Conservation (phyloP, 2,113 vertebrate species). For the Ophiodon elongatus region DNA sequence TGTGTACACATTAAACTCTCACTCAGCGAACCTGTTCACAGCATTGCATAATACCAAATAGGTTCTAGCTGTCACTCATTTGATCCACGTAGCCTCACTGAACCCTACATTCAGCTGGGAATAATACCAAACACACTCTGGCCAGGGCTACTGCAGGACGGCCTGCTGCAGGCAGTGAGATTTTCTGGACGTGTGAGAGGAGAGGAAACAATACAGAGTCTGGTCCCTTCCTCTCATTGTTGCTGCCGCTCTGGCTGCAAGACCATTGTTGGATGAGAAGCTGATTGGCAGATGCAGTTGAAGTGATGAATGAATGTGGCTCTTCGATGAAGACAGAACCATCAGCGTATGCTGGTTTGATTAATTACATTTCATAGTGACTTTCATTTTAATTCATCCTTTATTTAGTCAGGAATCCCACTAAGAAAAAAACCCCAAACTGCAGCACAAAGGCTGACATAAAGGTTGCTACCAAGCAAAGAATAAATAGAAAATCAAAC, state of each 20-base stretch:
- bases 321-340: constrained; percentile 34
- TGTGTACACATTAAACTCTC: constrained; percentile 38
- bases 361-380: background rate
- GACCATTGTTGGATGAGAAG: constrained; percentile 64
- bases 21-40: constrained; percentile 45
- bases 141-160: constrained; percentile 44
- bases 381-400: constrained; percentile 1
- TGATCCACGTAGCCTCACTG: constrained; percentile 58
- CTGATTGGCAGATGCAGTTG: constrained; percentile 44
- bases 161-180: constrained; percentile 22
- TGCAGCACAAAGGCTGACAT: background rate
- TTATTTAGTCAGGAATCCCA: background rate
- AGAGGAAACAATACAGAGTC: constrained; percentile 72
- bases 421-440: background rate
- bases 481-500: too few species aligned
- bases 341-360: constrained; percentile 1
- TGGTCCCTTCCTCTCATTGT: constrained; percentile 78
- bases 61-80: constrained; percentile 54
- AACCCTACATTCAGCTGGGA: constrained; percentile 66
- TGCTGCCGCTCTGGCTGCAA: constrained; percentile 36
- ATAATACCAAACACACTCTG: constrained; percentile 64
- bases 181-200: constrained; percentile 68
- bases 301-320: constrained; percentile 33
- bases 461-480: constrained; percentile 3
- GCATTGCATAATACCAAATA: constrained; percentile 49